Conservation (phyloP, 1,140 invertebrate genomes). For the Argopecten irradians region DNA sequence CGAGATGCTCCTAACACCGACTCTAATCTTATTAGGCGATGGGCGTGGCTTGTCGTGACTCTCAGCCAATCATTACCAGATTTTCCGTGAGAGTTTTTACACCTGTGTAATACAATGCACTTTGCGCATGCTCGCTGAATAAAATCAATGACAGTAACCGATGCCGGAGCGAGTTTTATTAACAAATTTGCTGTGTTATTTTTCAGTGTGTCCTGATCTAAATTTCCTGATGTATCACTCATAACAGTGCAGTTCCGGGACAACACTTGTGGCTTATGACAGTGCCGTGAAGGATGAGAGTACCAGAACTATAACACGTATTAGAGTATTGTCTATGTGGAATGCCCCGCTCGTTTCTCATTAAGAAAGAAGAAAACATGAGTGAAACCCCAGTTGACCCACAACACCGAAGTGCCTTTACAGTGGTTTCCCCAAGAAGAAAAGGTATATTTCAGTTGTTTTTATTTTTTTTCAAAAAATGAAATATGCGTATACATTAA, state of each 20-base stretch:
- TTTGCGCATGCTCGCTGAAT: constrained; percentile 2
- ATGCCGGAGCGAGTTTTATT: constrained; percentile 5
- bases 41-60: not conserved
- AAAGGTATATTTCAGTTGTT: too few species aligned
- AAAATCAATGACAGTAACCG: constrained; percentile 16
- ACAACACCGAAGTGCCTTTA: not conserved
- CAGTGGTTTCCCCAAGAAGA: not conserved
- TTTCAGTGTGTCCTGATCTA: not conserved
- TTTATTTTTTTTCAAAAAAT: not conserved
- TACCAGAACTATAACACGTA: not conserved
- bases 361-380: constrained; percentile 15
- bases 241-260: not conserved
- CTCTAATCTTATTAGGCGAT: not conserved
- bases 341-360: not conserved
- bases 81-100: constrained; percentile 21
- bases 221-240: constrained; percentile 15
- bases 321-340: not conserved
- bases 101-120: constrained; percentile 1
- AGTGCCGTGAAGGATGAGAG: not conserved
- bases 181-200: constrained; percentile 23
- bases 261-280: not conserved
- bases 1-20: not conserved
- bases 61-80: constrained; percentile 5
- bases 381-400: not conserved
- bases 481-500: too few species aligned